Evolutionary conservation across 2,113 vertebrate genomes (phyloP).

Genomic region (Anseranas semipalmata): DNA sequence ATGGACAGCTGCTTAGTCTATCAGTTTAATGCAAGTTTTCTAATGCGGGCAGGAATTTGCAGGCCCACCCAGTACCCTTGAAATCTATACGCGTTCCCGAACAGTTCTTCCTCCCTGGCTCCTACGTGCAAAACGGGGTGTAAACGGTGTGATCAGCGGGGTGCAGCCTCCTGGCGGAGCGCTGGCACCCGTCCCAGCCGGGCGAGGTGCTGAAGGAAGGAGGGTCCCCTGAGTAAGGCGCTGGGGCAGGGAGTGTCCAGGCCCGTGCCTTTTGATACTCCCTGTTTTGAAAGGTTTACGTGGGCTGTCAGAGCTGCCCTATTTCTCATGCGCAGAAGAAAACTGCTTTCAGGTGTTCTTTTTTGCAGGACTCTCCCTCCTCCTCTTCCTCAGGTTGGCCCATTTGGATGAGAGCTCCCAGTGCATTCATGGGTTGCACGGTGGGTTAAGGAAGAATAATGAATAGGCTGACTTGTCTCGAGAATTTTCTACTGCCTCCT

Average conservation of each 20-base stretch:
- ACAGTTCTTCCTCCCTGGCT: slow-evolving; percentile 52
- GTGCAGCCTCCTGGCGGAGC: background rate
- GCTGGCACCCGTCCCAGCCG: slow-evolving; percentile 46
- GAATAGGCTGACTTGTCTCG: background rate
- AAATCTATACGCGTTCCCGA: slow-evolving; percentile 72
- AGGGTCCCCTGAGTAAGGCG: slow-evolving; percentile 35
- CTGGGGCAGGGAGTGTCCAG: slow-evolving; percentile 41
- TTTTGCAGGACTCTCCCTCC: background rate
- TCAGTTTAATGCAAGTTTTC: slow-evolving; percentile 62
- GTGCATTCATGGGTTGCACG: background rate
- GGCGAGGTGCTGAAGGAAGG: slow-evolving; percentile 57
- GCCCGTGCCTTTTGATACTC: slow-evolving; percentile 46
- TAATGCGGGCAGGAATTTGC: slow-evolving; percentile 65
- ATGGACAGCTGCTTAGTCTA: slow-evolving; percentile 72
- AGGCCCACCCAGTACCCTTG: slow-evolving; percentile 71
- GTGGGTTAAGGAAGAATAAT: background rate
- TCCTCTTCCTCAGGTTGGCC: background rate
- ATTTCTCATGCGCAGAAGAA: background rate
- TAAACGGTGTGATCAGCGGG: slow-evolving; percentile 56
- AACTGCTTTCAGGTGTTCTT: slow-evolving; percentile 1
- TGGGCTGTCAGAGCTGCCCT: slow-evolving; percentile 2
- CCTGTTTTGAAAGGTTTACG: slow-evolving; percentile 32
- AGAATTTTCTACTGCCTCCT: background rate
- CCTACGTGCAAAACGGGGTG: slow-evolving; percentile 71
- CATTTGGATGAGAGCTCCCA: background rate